phyloP scores from a whole-genome alignment of 2,888 invertebrate species.

The Phymatocera aterrima region DNA sequence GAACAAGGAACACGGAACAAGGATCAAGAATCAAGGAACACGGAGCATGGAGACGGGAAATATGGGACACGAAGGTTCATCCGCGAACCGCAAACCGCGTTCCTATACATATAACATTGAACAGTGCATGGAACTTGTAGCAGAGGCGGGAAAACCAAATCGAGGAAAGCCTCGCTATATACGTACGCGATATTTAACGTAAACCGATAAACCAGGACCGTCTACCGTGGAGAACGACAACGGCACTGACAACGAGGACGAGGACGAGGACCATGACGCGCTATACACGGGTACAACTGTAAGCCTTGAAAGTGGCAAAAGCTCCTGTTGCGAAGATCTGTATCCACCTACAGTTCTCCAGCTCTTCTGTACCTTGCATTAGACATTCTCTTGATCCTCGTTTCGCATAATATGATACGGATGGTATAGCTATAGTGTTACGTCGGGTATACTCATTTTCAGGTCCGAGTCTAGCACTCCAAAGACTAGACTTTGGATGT shows the following conservation, averaged over 20 bases:
- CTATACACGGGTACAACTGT: not conserved
- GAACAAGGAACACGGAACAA: constrained; percentile 13
- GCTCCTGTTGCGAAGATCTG: constrained; percentile 8
- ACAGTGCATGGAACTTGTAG: not conserved
- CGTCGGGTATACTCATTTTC: not conserved
- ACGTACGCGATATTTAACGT: not conserved
- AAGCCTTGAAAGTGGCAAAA: constrained; percentile 25
- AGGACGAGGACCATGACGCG: not conserved
- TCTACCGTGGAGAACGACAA: too few species aligned
- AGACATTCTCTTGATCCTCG: constrained; percentile 34
- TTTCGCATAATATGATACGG: not conserved
- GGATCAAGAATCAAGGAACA: not conserved
- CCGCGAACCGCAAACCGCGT: constrained; percentile 1
- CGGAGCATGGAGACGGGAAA: not conserved
- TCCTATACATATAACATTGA: too few species aligned
- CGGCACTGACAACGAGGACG: too few species aligned
- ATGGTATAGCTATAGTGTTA: not conserved
- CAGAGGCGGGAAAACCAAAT: not conserved
- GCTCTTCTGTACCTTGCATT: constrained; percentile 23
- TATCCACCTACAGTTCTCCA: too few species aligned
- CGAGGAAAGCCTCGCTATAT: not conserved
- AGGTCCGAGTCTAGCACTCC: too few species aligned
- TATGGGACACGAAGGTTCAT: too few species aligned
- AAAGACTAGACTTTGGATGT: not conserved
- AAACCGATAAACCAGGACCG: not conserved